phyloP scores from a whole-genome alignment of 2,888 invertebrate species.

The Neoascia interrupta region DNA sequence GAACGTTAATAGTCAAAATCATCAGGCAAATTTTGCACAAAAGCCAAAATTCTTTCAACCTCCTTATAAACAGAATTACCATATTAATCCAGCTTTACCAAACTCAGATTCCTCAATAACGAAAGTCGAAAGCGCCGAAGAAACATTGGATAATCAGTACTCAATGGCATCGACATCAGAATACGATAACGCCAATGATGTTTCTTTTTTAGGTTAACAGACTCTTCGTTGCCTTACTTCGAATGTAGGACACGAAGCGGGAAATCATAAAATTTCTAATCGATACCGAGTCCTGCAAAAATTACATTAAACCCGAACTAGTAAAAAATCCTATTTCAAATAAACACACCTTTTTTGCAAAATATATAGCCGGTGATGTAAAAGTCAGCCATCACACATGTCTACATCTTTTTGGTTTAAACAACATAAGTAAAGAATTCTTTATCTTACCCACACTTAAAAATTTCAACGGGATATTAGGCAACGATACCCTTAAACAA shows the following conservation, averaged over 20 bases:
- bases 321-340: constrained; percentile 35
- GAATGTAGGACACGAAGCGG: too few species aligned
- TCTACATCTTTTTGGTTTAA: constrained; percentile 15
- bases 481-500: constrained; percentile 40
- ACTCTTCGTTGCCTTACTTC: too few species aligned
- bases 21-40: not conserved
- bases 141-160: too few species aligned
- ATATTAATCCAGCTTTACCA: not conserved
- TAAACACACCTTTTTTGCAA: constrained; percentile 38
- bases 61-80: not conserved
- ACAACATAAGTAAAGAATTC: constrained; percentile 30
- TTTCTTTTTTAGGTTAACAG: too few species aligned
- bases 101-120: too few species aligned
- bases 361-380: constrained; percentile 37
- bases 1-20: not conserved
- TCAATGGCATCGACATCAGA: too few species aligned
- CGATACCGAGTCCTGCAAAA: too few species aligned
- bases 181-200: too few species aligned
- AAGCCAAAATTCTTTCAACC: not conserved
- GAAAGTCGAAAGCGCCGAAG: not conserved
- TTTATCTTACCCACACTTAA: constrained; percentile 30
- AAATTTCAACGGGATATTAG: constrained; percentile 40
- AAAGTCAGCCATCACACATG: constrained; percentile 38
- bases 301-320: constrained; percentile 11
- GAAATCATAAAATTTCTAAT: too few species aligned